Evolutionary conservation across 2,888 invertebrate species (phyloP).

Genomic region (Acanthacorydalis orientalis): DNA sequence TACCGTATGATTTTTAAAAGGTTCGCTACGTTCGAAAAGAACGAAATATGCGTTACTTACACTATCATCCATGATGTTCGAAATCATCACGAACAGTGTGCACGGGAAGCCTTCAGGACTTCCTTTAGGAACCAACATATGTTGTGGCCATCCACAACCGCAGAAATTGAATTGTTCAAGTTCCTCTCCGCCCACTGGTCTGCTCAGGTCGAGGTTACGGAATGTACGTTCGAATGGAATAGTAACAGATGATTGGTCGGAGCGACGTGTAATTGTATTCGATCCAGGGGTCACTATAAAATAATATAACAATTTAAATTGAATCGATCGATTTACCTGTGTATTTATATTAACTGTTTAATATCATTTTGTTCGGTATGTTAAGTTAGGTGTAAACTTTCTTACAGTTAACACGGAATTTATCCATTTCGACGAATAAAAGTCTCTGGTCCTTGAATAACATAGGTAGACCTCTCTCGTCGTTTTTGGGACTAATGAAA

Average conservation of each 20-base stretch:
- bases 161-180: conserved; percentile 56
- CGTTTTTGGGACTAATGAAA: conserved; percentile 48
- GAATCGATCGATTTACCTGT: too few relatives aligned
- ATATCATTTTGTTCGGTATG: too few relatives aligned
- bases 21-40: too few relatives aligned
- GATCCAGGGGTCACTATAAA: conserved; percentile 44
- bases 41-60: conserved; percentile 27
- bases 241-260: conserved; percentile 59
- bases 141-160: conserved; percentile 79
- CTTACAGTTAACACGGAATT: conserved; percentile 46
- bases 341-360: not conserved
- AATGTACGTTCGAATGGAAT: conserved; percentile 71
- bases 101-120: conserved; percentile 43
- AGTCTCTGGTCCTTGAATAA: conserved; percentile 41
- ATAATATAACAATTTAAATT: conserved; percentile 7
- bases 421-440: conserved; percentile 57
- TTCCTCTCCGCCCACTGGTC: conserved; percentile 39
- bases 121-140: conserved; percentile 63
- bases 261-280: conserved; percentile 47
- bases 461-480: conserved; percentile 48
- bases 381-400: conserved; percentile 11
- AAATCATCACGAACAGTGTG: conserved; percentile 62
- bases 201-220: conserved; percentile 43
- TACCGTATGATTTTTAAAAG: too few relatives aligned
- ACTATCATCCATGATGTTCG: conserved; percentile 49